Base-by-base conservation (phyloP, 2,888 invertebrate species). In the Pemphredon lugubris region DNA sequence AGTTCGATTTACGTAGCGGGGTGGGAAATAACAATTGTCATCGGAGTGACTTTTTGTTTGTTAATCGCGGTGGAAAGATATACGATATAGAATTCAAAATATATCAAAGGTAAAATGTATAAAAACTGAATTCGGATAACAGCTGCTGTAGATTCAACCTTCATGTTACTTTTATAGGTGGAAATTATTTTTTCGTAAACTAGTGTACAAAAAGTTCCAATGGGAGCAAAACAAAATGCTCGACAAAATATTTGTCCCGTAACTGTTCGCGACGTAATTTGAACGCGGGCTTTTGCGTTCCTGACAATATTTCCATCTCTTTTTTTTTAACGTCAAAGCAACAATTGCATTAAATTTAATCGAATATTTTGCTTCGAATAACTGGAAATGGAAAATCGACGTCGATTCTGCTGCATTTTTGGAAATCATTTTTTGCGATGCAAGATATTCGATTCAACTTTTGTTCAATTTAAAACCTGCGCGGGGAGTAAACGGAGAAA, bases 231-330 rank as follows among this genome's bases (percentile, higher is more conserved):
- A 53, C 53, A 40, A 23, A 53, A 53, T 40, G 14, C 5, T 40
- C 13, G 26, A 14, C 53, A 53, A n/a, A n/a, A 53, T 53, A 40
- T 53, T 40, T 37, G 23, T 16, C 11, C 9, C 14, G 40, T 53
- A 39, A 53, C 53, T 37, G 53, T 40, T 53, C 23, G 53, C 53
- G 23, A 53, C 39, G 39, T 14, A 40, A 39, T 53, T 39, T 26
- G 18, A n/a, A n/a, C n/a, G n/a, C 50, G 50, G 34, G 37, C 37
- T 34, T 50, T 50, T 50, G 32, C 14, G 53, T 34, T 53, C n/a
- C 13, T 20, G 7, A 39, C 40, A 4, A 42, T 9, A 7, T 14
- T 4, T 42, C 42, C 7, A 3, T 37, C 14, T 37, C 45, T 23
- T 21, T 37, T 11, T 32, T 50, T 50, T 50, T 34, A 18, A 9